phyloP scores from a whole-genome alignment of 2,797 vertebrate genomes.

The Bradypus variegatus region DNA sequence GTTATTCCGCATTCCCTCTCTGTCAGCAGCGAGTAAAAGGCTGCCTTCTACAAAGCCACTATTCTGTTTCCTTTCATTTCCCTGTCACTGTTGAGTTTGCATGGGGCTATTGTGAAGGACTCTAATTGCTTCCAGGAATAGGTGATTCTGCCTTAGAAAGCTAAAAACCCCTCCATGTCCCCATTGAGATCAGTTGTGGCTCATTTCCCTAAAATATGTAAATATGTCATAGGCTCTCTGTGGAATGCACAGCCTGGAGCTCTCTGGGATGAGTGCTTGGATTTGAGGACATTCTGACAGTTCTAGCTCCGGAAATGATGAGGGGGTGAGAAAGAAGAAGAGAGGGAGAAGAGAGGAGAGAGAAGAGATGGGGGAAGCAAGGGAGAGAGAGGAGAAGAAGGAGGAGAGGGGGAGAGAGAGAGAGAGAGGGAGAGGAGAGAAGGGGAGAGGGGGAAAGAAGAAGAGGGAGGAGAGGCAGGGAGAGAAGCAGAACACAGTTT shows the following conservation, averaged over 20 bases:
- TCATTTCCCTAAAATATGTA: constrained; percentile 65
- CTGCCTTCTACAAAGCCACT: constrained; percentile 9
- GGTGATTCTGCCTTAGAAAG: constrained; percentile 58
- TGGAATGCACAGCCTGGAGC: constrained; percentile 48
- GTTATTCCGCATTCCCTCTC: constrained; percentile 1
- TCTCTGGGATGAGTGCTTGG: constrained; percentile 57
- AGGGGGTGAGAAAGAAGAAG: background rate
- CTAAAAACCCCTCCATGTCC: background rate
- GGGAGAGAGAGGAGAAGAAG: rapidly evolving
- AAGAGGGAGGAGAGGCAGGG: rapidly evolving
- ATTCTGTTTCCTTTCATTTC: constrained; percentile 53
- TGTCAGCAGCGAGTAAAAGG: constrained; percentile 30
- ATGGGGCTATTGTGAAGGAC: constrained; percentile 40
- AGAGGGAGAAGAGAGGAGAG: background rate
- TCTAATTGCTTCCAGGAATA: constrained; percentile 62
- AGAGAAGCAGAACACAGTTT: constrained; percentile 46
- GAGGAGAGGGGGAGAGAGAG: too few relatives aligned
- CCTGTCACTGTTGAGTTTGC: constrained; percentile 45
- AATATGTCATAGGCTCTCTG: constrained; percentile 55
- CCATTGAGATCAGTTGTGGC: constrained; percentile 58
- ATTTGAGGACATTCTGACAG: constrained; percentile 66
- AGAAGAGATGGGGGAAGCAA: background rate
- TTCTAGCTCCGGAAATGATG: constrained; percentile 37
- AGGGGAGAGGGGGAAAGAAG: background rate
- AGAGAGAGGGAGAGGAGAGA: too few relatives aligned